Conservation (phyloP, 2,888 invertebrate genomes). For the Gnatocerus cornutus region DNA sequence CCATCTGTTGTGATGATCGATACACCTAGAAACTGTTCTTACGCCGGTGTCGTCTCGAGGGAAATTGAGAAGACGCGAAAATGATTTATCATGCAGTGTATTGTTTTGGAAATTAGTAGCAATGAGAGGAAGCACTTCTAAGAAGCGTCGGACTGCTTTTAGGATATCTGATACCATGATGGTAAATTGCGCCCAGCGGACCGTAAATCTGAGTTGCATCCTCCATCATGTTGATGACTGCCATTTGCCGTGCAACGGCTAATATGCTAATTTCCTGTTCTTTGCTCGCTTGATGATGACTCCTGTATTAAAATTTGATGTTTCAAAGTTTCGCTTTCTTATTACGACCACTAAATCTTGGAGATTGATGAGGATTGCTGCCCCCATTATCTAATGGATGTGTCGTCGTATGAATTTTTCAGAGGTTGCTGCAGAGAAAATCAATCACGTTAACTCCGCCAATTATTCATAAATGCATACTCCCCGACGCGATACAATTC, state of each 20-base stretch:
- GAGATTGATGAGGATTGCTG: constrained; percentile 2
- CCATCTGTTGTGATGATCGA: constrained; percentile 35
- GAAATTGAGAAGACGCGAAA: constrained; percentile 16
- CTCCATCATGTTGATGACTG: constrained; percentile 39
- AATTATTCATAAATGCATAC: constrained; percentile 32
- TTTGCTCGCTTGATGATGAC: constrained; percentile 34
- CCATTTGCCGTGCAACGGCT: constrained; percentile 42
- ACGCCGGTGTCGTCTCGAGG: constrained; percentile 11
- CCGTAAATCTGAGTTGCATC: constrained; percentile 41
- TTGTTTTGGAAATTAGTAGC: neutral
- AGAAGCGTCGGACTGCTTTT: constrained; percentile 34
- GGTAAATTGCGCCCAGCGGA: constrained; percentile 38
- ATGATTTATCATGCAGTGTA: constrained; percentile 21
- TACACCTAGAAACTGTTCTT: constrained; percentile 14
- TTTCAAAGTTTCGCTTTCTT: constrained; percentile 4
- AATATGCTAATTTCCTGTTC: constrained; percentile 42
- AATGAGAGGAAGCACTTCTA: constrained; percentile 13
- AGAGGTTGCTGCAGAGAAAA: constrained; percentile 3
- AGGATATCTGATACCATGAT: constrained; percentile 26
- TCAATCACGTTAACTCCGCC: constrained; percentile 29
- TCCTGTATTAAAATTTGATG: constrained; percentile 30
- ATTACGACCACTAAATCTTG: constrained; percentile 1
- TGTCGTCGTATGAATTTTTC: constrained; percentile 18
- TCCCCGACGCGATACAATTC: constrained; percentile 37
- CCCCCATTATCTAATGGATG: constrained; percentile 27